Percentiles rank a stretch among this genome's conserved stretches.
phyloP scores from a whole-genome alignment of 2,797 vertebrate genomes.

The Steatocranus sp. region DNA sequence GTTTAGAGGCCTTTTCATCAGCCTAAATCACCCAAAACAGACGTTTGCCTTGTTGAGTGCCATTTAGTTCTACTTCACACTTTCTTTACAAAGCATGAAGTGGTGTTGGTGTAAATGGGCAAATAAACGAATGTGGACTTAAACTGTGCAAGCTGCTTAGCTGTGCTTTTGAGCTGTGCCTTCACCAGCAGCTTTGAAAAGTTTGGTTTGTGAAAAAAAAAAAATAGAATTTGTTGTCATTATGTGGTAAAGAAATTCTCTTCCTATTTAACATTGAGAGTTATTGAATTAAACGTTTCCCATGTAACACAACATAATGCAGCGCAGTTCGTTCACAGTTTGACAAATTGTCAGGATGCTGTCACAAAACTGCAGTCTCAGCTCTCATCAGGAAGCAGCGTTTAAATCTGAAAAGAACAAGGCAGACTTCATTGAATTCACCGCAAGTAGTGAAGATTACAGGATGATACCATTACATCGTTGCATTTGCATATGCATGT shows the following conservation, averaged over 20 bases:
- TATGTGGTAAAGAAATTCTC: background rate
- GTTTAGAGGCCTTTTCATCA: background rate
- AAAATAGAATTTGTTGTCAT: background rate
- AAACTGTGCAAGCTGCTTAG: background rate
- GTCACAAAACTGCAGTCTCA: background rate
- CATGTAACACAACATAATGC: background rate
- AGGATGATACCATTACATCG: background rate
- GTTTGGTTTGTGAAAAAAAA: background rate
- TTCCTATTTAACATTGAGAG: background rate
- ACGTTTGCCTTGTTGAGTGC: background rate
- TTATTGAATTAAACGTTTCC: background rate
- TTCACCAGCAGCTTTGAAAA: background rate
- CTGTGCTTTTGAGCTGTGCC: background rate
- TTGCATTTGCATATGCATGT: background rate
- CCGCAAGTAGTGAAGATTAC: background rate
- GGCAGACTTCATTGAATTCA: background rate
- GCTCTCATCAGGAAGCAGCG: background rate
- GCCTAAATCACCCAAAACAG: background rate
- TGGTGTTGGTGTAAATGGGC: background rate
- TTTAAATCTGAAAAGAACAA: background rate
- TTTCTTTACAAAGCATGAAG: background rate
- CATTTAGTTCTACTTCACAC: background rate
- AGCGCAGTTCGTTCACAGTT: background rate
- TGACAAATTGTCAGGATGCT: background rate
- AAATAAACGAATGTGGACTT: background rate